phyloP scores from a whole-genome alignment of 2,888 invertebrate genomes.

The Siphlonurus alternatus region DNA sequence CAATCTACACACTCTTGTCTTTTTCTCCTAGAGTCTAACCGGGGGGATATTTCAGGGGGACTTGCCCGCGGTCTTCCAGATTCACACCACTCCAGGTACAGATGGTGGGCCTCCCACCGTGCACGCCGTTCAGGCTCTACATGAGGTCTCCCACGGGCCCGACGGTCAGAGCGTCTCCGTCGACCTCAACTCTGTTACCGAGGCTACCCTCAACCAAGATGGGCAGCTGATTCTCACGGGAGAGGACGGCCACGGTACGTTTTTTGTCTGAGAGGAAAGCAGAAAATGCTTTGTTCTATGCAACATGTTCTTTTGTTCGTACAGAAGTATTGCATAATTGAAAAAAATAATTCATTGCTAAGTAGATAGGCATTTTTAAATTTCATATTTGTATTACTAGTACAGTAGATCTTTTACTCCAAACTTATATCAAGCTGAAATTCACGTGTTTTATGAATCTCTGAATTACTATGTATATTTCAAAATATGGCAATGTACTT shows the following conservation, averaged over 20 bases:
- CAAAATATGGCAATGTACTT: too few relatives aligned
- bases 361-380: too few relatives aligned
- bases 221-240: conserved; percentile 90
- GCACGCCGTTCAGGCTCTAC: conserved; percentile 46
- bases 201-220: conserved; percentile 79
- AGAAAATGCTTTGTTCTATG: background rate
- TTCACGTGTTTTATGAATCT: too few relatives aligned
- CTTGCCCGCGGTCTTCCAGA: conserved; percentile 23
- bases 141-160: conserved; percentile 38
- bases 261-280: conserved; percentile 15
- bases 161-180: conserved; percentile 53
- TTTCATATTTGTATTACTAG: too few relatives aligned
- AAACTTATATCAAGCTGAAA: too few relatives aligned
- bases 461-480: too few relatives aligned
- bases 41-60: conserved; percentile 30
- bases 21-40: too few relatives aligned
- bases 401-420: too few relatives aligned
- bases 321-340: conserved; percentile 12
- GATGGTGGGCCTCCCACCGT: conserved; percentile 24
- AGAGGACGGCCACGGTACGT: conserved; percentile 79
- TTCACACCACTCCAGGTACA: conserved; percentile 28
- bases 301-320: conserved; percentile 16
- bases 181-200: conserved; percentile 75
- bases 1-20: too few relatives aligned
- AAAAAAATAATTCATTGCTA: conserved; percentile 17